A percentile compares a stretch with the other conserved stretches of the same genome.
phyloP scores from a whole-genome alignment of 1,140 invertebrate species.

The Conus ventricosus region DNA sequence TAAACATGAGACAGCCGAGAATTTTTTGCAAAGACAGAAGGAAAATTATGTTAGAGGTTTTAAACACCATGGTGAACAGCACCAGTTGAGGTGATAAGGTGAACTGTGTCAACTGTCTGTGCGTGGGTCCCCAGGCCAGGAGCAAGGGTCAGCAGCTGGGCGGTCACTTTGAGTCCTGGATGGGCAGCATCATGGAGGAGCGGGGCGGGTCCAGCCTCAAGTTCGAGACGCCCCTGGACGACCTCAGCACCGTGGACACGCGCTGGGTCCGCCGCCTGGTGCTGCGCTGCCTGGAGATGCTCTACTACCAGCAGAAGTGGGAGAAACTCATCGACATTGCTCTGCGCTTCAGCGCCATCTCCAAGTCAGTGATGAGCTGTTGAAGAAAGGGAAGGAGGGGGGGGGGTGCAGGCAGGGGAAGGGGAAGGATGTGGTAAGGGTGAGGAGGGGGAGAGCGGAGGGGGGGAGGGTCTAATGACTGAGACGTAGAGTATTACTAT shows the following conservation, averaged over 20 bases:
- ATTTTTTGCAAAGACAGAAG: too few species aligned
- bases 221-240: constrained; percentile 71
- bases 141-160: constrained; percentile 56
- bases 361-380: constrained; percentile 63
- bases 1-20: too few species aligned
- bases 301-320: constrained; percentile 72
- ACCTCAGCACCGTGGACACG: constrained; percentile 66
- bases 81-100: too few species aligned
- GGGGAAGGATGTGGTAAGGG: neutral
- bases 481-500: too few species aligned
- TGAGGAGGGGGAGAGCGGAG: too few species aligned
- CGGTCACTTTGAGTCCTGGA: constrained; percentile 65
- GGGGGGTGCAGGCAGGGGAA: neutral
- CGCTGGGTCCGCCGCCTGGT: constrained; percentile 67
- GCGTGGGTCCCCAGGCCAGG: constrained; percentile 52
- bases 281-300: constrained; percentile 67
- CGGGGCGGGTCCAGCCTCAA: constrained; percentile 70
- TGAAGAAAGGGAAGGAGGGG: neutral
- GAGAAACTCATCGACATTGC: constrained; percentile 73
- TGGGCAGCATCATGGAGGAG: constrained; percentile 64
- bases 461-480: too few species aligned
- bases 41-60: too few species aligned
- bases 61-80: too few species aligned
- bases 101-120: too few species aligned
- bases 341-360: constrained; percentile 71